Conservation (phyloP, 2,797 vertebrate genomes). For the Chelon auratus region DNA sequence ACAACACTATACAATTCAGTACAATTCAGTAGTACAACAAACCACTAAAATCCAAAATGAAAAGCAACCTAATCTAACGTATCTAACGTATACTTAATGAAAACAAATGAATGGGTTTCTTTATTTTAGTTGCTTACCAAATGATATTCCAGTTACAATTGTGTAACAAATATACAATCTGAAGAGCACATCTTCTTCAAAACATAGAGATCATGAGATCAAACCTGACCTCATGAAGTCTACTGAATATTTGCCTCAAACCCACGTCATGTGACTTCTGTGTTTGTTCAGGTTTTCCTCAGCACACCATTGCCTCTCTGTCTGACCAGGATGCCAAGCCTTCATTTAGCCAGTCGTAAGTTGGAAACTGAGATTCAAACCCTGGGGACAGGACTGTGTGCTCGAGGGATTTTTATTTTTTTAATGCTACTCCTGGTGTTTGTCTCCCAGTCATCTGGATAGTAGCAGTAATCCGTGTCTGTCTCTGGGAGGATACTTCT, state of each 20-base stretch:
- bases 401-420: not conserved
- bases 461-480: constrained; percentile 85
- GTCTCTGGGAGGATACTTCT: constrained; percentile 94
- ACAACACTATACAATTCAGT: too few species aligned
- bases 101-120: too few species aligned
- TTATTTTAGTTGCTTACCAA: too few species aligned
- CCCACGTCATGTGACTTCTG: not conserved
- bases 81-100: too few species aligned
- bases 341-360: constrained; percentile 97
- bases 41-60: too few species aligned
- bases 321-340: constrained; percentile 93
- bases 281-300: constrained; percentile 90
- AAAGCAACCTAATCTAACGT: too few species aligned
- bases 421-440: constrained; percentile 1
- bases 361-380: constrained; percentile 31
- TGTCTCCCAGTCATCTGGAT: constrained; percentile 89
- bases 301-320: constrained; percentile 88
- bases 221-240: too few species aligned
- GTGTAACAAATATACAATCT: too few species aligned
- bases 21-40: too few species aligned
- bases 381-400: not conserved
- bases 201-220: too few species aligned
- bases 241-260: not conserved
- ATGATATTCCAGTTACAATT: too few species aligned
- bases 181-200: too few species aligned